Evolutionary conservation across 2,113 vertebrate genomes (phyloP).

Genomic region (Sapayoa aenigma): DNA sequence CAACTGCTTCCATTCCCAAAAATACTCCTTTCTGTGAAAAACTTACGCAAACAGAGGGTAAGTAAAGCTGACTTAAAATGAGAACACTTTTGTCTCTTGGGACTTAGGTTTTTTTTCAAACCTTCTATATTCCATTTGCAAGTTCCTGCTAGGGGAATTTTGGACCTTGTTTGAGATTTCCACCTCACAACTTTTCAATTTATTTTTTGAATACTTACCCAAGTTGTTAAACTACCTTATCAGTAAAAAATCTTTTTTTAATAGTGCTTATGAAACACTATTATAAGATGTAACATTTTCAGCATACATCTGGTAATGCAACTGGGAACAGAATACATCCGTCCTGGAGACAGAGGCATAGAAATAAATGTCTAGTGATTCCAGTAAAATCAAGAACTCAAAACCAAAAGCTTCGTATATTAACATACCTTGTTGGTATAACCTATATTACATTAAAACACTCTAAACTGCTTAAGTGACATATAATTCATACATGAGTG

Average conservation of each 20-base stretch:
- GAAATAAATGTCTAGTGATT: background rate
- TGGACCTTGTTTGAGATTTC: constrained; percentile 26
- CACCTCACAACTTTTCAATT: background rate
- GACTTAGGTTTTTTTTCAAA: background rate
- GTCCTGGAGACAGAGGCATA: background rate
- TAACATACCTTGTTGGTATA: background rate
- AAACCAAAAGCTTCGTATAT: background rate
- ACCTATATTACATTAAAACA: background rate
- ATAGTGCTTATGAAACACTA: background rate
- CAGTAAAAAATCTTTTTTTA: background rate
- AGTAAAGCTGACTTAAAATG: background rate
- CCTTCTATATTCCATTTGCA: background rate
- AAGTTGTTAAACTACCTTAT: constrained; percentile 49
- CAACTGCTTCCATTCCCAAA: background rate
- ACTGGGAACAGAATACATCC: constrained; percentile 11
- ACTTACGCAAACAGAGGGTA: background rate
- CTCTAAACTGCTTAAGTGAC: background rate
- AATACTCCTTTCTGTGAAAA: background rate
- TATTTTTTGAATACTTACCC: constrained; percentile 25
- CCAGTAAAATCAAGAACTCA: background rate
- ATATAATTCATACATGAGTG: background rate
- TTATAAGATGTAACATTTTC: constrained; percentile 2
- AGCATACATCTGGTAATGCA: background rate
- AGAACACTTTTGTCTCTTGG: background rate
- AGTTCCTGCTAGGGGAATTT: constrained; percentile 21